Evolutionary conservation across 2,797 vertebrate species (phyloP).

Genomic region (Melopsittacus undulatus): DNA sequence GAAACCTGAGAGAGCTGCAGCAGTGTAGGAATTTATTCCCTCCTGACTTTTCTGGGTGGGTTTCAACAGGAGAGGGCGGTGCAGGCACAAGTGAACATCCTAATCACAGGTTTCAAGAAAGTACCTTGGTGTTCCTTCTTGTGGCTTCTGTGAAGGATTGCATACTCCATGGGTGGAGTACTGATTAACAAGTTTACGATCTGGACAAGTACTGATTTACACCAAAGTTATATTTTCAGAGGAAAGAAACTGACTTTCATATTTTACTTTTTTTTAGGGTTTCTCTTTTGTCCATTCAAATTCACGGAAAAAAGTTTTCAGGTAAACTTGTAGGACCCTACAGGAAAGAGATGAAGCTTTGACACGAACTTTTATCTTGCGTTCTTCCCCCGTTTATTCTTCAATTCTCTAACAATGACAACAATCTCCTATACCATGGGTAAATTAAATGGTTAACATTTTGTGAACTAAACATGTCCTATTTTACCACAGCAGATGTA

Average conservation of each 20-base stretch:
- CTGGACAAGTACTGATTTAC: not conserved
- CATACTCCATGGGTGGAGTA: not conserved
- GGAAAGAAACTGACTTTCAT: not conserved
- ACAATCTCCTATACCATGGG: not conserved
- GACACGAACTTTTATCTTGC: not conserved
- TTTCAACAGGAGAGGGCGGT: constrained; percentile 24
- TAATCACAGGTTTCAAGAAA: not conserved
- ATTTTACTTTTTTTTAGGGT: not conserved
- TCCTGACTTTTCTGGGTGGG: not conserved
- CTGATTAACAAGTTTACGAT: too few species aligned
- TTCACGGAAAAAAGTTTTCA: not conserved
- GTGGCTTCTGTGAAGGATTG: not conserved
- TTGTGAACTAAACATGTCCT: not conserved
- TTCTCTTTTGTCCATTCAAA: not conserved
- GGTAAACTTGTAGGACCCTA: not conserved
- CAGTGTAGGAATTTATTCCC: not conserved
- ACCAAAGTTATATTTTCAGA: not conserved
- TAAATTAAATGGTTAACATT: not conserved
- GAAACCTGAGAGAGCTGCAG: not conserved
- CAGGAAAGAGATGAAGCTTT: not conserved
- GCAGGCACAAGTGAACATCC: not conserved
- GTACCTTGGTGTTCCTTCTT: not conserved
- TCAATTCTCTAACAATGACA: not conserved
- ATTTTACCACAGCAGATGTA: not conserved
- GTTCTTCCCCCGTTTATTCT: not conserved